Conservation (phyloP, 2,797 vertebrate genomes). For the Pteronotus mesoamericanus region DNA sequence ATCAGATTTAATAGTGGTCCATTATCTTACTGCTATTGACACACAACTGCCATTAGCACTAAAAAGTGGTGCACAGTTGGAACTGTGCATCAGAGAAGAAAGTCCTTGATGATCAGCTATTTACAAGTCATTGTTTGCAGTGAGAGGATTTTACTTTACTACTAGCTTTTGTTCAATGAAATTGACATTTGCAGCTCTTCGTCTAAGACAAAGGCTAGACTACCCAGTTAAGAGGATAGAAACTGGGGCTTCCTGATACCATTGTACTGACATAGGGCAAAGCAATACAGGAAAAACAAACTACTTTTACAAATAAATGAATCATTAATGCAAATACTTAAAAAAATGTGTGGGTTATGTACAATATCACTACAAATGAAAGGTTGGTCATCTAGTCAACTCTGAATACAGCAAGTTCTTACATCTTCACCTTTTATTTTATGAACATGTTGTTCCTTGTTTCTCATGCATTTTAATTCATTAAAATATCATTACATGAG, state of each 20-base stretch:
- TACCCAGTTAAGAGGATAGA: constrained; percentile 37
- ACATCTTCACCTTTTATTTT: background rate
- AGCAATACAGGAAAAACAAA: background rate
- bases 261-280: constrained; percentile 56
- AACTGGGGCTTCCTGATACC: constrained; percentile 58
- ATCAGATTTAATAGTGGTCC: constrained; percentile 69
- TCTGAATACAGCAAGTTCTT: background rate
- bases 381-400: background rate
- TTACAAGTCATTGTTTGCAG: constrained; percentile 40
- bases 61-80: constrained; percentile 22
- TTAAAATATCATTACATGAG: background rate
- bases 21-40: constrained; percentile 69
- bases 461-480: background rate
- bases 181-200: constrained; percentile 54
- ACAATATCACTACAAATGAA: constrained; percentile 17
- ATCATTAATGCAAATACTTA: constrained; percentile 50
- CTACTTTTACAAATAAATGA: constrained; percentile 61
- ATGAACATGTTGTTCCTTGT: background rate
- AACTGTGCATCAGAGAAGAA: constrained; percentile 19
- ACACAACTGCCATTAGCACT: constrained; percentile 25
- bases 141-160: background rate
- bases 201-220: constrained; percentile 56
- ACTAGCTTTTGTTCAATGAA: constrained; percentile 46
- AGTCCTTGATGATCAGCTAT: constrained; percentile 26
- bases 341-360: constrained; percentile 26